Percentiles rank a stretch among this genome's conserved stretches.
Evolutionary conservation across 1,140 invertebrate genomes (phyloP).

Genomic region (Drosophila bocki): DNA sequence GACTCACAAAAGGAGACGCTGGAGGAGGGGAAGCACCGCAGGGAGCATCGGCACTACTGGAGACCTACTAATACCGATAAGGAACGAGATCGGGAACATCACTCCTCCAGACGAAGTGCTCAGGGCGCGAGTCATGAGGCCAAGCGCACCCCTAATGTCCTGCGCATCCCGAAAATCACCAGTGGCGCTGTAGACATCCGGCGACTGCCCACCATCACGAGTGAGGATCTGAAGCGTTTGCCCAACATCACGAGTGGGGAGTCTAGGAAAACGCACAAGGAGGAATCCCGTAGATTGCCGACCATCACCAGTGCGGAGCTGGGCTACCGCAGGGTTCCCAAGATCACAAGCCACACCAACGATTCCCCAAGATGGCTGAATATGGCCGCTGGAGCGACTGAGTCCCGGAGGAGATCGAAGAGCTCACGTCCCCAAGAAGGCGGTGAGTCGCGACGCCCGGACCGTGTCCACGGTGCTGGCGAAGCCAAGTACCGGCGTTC

Average conservation of each 20-base stretch:
- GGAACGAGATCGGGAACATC: neutral
- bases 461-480: neutral
- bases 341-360: neutral
- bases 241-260: constrained; percentile 28
- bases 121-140: constrained; percentile 4
- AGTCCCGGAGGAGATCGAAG: constrained; percentile 9
- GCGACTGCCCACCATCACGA: neutral
- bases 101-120: neutral
- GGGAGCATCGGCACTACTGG: constrained; percentile 7
- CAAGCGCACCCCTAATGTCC: neutral
- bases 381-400: neutral
- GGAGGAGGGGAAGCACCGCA: neutral
- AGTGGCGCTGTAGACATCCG: constrained; percentile 3
- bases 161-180: constrained; percentile 8
- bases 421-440: constrained; percentile 5
- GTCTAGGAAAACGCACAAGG: neutral
- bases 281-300: constrained; percentile 5
- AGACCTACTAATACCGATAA: neutral
- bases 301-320: constrained; percentile 18
- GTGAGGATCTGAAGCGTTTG: constrained; percentile 10
- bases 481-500: constrained; percentile 11
- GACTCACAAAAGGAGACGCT: neutral
- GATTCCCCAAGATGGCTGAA: constrained; percentile 10
- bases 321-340: neutral
- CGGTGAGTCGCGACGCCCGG: neutral